phyloP scores from a whole-genome alignment of 2,888 invertebrate genomes.

The Cheilosia vulpina region DNA sequence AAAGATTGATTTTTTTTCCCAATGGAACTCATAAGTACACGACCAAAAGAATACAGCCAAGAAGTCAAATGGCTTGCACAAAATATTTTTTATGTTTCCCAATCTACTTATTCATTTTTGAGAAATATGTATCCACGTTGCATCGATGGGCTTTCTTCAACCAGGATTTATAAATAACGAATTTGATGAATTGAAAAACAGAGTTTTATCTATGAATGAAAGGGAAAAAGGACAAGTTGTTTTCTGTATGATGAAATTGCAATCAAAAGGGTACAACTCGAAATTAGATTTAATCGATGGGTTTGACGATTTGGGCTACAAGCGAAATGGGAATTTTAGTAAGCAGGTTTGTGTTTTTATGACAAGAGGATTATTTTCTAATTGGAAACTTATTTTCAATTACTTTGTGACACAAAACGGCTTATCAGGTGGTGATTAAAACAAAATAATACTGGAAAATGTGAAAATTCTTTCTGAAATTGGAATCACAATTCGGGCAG shows the following conservation, averaged over 20 bases:
- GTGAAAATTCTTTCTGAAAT: conserved; percentile 25
- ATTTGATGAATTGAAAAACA: not conserved
- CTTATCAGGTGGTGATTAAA: conserved; percentile 30
- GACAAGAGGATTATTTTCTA: conserved; percentile 47
- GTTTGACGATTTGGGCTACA: conserved; percentile 37
- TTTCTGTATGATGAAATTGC: conserved; percentile 6
- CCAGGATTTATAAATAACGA: conserved; percentile 11
- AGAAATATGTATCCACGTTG: conserved; percentile 37
- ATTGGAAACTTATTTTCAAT: conserved; percentile 48
- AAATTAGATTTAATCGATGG: conserved; percentile 51
- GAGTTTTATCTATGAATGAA: too few species aligned
- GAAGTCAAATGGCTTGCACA: conserved; percentile 38
- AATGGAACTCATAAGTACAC: conserved; percentile 7
- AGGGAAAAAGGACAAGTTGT: too few species aligned
- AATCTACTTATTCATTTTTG: conserved; percentile 39
- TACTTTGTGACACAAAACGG: conserved; percentile 38
- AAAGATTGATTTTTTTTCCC: too few species aligned
- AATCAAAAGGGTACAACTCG: conserved; percentile 41
- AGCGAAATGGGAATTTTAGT: conserved; percentile 19
- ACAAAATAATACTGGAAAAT: conserved; percentile 39
- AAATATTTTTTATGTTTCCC: conserved; percentile 51
- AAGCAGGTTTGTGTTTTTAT: conserved; percentile 49
- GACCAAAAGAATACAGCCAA: conserved; percentile 16
- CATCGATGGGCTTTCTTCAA: conserved; percentile 32
- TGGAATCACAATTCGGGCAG: conserved; percentile 29